phyloP scores from a whole-genome alignment of 2,888 invertebrate species.

The Drosophila mimetica region DNA sequence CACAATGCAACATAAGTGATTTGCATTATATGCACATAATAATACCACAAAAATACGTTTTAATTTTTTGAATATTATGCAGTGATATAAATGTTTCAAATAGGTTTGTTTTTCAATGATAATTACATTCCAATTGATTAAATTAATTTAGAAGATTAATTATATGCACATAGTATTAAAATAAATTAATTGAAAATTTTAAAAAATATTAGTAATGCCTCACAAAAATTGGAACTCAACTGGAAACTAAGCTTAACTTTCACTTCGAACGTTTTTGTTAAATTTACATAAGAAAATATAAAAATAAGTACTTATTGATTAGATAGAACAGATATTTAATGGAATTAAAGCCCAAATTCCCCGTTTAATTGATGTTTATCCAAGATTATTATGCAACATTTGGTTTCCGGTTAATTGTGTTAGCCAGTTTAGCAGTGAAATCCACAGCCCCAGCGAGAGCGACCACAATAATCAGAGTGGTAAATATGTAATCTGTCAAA shows the following conservation, averaged over 20 bases:
- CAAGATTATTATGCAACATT: neutral
- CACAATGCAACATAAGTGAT: conserved; percentile 13
- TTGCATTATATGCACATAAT: conserved; percentile 15
- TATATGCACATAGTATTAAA: too few relatives aligned
- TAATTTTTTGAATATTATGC: neutral
- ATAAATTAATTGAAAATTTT: too few relatives aligned
- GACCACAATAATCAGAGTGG: conserved; percentile 34
- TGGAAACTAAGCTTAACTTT: too few relatives aligned
- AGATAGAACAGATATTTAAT: too few relatives aligned
- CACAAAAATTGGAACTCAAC: too few relatives aligned
- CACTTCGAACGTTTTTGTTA: too few relatives aligned
- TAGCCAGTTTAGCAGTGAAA: conserved; percentile 8
- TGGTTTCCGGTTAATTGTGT: conserved; percentile 1
- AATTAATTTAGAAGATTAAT: neutral
- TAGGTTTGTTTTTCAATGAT: neutral
- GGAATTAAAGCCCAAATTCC: too few relatives aligned
- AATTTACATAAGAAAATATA: too few relatives aligned
- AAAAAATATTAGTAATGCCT: too few relatives aligned
- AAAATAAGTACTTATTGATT: too few relatives aligned
- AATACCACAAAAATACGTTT: conserved; percentile 7
- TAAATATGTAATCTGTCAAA: conserved; percentile 56
- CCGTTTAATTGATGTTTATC: too few relatives aligned
- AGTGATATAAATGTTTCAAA: neutral
- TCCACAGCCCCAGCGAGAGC: conserved; percentile 4
- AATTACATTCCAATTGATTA: too few relatives aligned